Evolutionary conservation across 2,113 vertebrate genomes (phyloP), one percentile per base, ranked within the genome.

Genomic region (Cavia aperea): DNA sequence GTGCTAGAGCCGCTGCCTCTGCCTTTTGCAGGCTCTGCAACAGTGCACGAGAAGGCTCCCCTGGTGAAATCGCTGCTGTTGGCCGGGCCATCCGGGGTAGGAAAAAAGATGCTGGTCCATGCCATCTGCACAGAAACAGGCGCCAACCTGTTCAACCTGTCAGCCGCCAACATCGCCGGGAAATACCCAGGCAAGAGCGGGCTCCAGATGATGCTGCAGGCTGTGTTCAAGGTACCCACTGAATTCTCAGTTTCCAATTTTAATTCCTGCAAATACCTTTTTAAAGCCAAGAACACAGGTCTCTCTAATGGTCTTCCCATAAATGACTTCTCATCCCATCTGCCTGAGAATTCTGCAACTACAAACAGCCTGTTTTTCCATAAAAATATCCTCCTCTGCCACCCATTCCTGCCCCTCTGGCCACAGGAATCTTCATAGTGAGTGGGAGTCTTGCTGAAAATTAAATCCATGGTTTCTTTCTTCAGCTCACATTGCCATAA

Each of bases 61-160:
- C 4, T 97, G 89, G 97, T 98, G 94, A 98, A 98, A 90, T 96
- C 98, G 0, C 62, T 99, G 93, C 88, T 99, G 83, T 92, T 99
- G 93, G 97, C 97, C 0, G 98, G 98, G 43, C 98, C 98, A 0
- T 4, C 96, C 0, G 98, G 98, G 0, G 98, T 98, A 3, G 98
- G 98, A 1, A 99, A 99, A 97, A 98, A 97, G 79, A 98, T 98
- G 98, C 95, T 99, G 93, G 97, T 99, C 26, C 98, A 98, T 3
- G 98, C 98, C 90, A 96, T 98, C 94, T 98, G 98, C 95, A 98
- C 98, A 0, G 98, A 98, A 97, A 98, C 98, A 0, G 98, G 98
- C 84, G 98, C 98, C 88, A 99, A 98, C 95, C 98, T 99, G 95
- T 98, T 99, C 95, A 96, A 98, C 94, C 88, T 99, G 77, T 98